phyloP scores from a whole-genome alignment of 2,888 invertebrate species.

The Aporophyla lueneburgensis region DNA sequence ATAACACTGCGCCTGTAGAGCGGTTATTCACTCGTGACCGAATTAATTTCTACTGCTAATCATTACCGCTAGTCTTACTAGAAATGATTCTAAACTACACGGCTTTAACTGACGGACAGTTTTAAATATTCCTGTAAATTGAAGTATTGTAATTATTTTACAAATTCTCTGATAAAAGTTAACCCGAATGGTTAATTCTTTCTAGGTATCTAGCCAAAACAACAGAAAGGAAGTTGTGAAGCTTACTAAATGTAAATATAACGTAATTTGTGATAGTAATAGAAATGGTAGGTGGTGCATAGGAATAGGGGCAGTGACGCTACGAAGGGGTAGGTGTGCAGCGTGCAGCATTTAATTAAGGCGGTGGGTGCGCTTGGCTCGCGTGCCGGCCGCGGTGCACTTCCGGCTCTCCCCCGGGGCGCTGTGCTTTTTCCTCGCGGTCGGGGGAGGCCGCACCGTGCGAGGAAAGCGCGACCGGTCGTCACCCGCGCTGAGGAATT shows the following conservation, averaged over 20 bases:
- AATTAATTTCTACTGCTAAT: slow-evolving; percentile 68
- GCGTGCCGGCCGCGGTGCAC: slow-evolving; percentile 88
- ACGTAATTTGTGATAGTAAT: slow-evolving; percentile 52
- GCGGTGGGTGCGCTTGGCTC: slow-evolving; percentile 88
- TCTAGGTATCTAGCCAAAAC: background rate
- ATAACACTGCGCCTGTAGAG: slow-evolving; percentile 65
- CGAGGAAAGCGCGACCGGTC: slow-evolving; percentile 89
- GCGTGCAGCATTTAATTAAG: slow-evolving; percentile 89
- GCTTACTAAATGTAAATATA: slow-evolving; percentile 37
- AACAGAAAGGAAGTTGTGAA: background rate
- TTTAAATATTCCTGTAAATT: background rate
- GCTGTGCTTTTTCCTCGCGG: slow-evolving; percentile 88
- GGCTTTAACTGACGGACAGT: background rate
- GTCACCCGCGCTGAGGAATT: slow-evolving; percentile 88
- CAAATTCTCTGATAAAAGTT: background rate
- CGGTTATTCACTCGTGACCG: slow-evolving; percentile 74
- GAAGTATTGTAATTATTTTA: background rate
- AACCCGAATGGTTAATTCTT: background rate
- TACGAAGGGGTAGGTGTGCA: slow-evolving; percentile 82
- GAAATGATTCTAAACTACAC: slow-evolving; percentile 3
- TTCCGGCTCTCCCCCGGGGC: slow-evolving; percentile 87
- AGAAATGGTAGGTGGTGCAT: slow-evolving; percentile 53
- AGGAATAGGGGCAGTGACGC: slow-evolving; percentile 60
- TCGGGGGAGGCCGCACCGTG: slow-evolving; percentile 77
- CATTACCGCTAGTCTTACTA: slow-evolving; percentile 26